Evolutionary conservation across 2,113 vertebrate genomes (phyloP), one percentile per base, ranked within the genome.

Genomic region (Myocastor coypus): DNA sequence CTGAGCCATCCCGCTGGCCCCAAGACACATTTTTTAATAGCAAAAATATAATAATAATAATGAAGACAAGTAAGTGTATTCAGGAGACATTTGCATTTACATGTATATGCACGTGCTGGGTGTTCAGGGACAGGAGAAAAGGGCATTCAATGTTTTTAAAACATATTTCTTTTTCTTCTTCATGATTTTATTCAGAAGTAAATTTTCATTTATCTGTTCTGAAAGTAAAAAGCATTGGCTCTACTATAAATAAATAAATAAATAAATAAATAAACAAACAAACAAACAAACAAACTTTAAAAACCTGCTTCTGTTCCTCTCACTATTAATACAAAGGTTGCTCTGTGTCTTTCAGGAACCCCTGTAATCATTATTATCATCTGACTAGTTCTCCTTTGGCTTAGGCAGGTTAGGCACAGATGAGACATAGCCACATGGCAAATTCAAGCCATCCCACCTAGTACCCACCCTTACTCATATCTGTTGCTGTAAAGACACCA

Each of bases 171-270:
- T 86, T 89, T 73, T 50, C 42, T 55, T 73, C 6, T 20, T 90
- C 87, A 30, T 9, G 46, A 61, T 46, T 89, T 83, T 89, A 89
- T 95, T 73, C 55, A 78, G 89, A 94, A 84, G 7, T 87, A 46
- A 10, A 52, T 80, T 94, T 83, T 64, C 86, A 92, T 30, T 46
- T 75, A 89, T 55, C 34, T 40, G 50, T 37, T 68, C 37, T 9
- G 30, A 95, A n/a, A 22, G 17, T 7, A 14, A 20, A 40, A 77
- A 82, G 22, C 12, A n/a, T 5, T 0, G 69, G 50, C 6, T 91
- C 34, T 30, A 73, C 20, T 55, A 13, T 34, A 92, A 82, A 83
- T 28, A 75, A 5, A 6, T 34, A 69, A n/a, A 69, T 42, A 55
- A n/a, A n/a, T n/a, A n/a, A n/a, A n/a, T n/a, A n/a, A n/a, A n/a